Base-by-base conservation (phyloP, 2,888 invertebrate genomes). In the Aporophyla nigra region DNA sequence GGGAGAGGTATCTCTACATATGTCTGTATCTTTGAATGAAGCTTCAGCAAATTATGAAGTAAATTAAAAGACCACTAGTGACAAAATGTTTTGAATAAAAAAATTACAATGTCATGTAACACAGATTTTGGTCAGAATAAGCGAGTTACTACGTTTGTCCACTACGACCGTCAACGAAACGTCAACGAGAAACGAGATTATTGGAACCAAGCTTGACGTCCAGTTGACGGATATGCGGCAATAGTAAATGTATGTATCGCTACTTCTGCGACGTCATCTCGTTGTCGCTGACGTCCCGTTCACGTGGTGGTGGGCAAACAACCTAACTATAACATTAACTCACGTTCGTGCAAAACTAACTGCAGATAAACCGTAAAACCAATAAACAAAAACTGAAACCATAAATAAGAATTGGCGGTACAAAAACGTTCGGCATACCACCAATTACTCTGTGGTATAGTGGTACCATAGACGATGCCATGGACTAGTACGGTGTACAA, bases 401-500 rank as follows among this genome's bases (percentile, higher is more conserved):
- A 86, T 80, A 86, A 87, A 87, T 65, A 82, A 84, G 75, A 77
- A 82, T 77, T 80, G 71, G 80, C 78, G 62, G 58, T 61, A 78
- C 68, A 79, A 86, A 82, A 86, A 78, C 61, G 76, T 80, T 77
- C 43, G 73, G 71, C 58, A 81, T 72, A 84, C 71, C 85, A 84
- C 71, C 85, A 85, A 85, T 93, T 92, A 91, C 89, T 89, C 87
- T 78, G 75, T 76, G 83, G 87, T 89, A 91, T 88, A 80, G 65
- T 83, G 56, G 70, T 82, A 80, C 74, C 69, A 69, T 73, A 89
- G 84, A 88, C 88, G 82, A 82, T 80, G 62, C 84, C 66, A 75
- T 83, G 89, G 85, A 88, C 87, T 82, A 83, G 88, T 84, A 80
- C 82, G 84, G 86, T 88, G 87, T 88, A 88, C 89, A 86, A 86